A percentile compares a stretch with the other conserved stretches of the same genome.
phyloP scores from a whole-genome alignment of 2,113 vertebrate species.

The Psilopsiagon aurifrons region DNA sequence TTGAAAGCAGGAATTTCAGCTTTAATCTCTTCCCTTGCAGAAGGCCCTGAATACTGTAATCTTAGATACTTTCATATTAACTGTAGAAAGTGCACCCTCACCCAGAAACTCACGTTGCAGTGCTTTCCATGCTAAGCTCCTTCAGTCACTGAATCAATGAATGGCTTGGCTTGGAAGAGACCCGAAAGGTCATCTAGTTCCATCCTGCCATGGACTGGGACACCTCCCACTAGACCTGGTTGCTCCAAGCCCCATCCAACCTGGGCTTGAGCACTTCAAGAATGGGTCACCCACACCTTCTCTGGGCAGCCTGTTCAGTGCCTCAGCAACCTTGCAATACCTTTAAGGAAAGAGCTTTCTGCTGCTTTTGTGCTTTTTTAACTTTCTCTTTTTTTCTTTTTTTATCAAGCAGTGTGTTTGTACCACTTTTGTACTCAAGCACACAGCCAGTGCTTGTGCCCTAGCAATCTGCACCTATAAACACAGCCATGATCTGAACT shows the following conservation, averaged over 20 bases:
- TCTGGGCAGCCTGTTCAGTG: too few species aligned
- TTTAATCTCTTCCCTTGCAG: background rate
- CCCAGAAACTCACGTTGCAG: background rate
- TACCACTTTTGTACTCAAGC: background rate
- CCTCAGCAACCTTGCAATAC: background rate
- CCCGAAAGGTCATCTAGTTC: background rate
- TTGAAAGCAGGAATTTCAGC: background rate
- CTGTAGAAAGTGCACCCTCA: background rate
- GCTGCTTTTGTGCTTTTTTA: background rate
- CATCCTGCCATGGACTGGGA: background rate
- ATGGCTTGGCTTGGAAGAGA: background rate
- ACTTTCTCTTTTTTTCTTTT: too few species aligned
- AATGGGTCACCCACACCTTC: background rate
- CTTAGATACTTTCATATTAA: background rate
- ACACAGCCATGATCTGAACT: background rate
- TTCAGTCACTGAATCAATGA: background rate
- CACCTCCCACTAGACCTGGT: too few species aligned
- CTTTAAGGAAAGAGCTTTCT: background rate
- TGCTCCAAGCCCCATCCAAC: background rate
- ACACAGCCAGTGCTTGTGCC: background rate
- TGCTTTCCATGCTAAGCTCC: background rate
- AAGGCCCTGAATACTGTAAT: background rate
- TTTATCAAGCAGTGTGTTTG: background rate
- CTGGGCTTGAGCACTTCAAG: background rate
- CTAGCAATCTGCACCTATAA: background rate